These are phyloP conservation scores for Dynastes hyllus DNA, from an alignment of 2,888 invertebrate species.

Conservation along the genomic window DNA sequence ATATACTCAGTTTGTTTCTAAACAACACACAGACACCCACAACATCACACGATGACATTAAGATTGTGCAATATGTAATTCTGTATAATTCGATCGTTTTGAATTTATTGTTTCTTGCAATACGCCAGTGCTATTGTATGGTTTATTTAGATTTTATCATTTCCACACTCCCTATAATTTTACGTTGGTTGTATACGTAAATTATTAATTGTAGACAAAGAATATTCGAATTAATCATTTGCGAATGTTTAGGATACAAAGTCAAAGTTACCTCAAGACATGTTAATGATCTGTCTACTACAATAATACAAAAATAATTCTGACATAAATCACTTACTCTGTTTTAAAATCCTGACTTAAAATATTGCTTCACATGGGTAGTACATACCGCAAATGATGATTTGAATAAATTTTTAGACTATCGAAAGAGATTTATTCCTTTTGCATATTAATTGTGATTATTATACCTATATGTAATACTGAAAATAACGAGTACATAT, in stretches of 20 bases:
- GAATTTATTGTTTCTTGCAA: conserved; percentile 13
- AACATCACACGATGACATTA: conserved; percentile 35
- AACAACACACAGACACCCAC: conserved; percentile 30
- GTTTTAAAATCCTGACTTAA: too few relatives aligned
- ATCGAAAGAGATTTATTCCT: conserved; percentile 29
- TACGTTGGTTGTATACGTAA: conserved; percentile 6
- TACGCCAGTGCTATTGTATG: neutral
- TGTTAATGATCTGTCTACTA: neutral
- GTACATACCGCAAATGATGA: neutral
- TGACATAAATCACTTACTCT: neutral
- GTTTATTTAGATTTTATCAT: conserved; percentile 1
- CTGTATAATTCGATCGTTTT: conserved; percentile 21
- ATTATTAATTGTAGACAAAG: neutral
- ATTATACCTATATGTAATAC: neutral
- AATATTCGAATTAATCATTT: conserved; percentile 6
- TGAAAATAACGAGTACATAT: too few relatives aligned
- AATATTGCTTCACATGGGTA: neutral
- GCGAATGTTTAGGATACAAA: neutral
- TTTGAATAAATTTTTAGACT: neutral
- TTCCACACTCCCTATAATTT: neutral
- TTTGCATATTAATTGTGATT: conserved; percentile 24
- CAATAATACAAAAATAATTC: neutral
- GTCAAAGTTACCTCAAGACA: neutral
- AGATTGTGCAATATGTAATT: conserved; percentile 53
- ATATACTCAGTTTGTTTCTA: conserved; percentile 49